Base-by-base conservation (phyloP, 2,113 vertebrate genomes). In the Myxocyprinus asiaticus region DNA sequence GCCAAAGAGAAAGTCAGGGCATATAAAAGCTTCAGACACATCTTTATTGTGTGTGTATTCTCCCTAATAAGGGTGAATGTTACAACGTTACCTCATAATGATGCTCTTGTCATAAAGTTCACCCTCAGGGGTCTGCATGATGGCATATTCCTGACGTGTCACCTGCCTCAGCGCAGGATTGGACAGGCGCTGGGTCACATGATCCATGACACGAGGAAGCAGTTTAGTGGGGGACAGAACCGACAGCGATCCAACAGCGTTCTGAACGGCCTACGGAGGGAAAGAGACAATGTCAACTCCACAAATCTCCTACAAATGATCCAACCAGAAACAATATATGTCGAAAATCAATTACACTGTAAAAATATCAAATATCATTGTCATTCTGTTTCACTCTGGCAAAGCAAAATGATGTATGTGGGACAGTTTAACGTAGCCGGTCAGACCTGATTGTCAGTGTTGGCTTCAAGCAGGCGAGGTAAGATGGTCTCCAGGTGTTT, bases 61-160 rank as follows among this genome's bases (percentile, higher is more conserved):
- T 33, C 22, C 22, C 22, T 33, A 33, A 33, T 33, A 33, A 33
- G 22, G 22, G 22, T 33, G 22, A 33, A 33, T 33, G 22, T 33
- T 33, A 33, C 22, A 0, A n/a, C 45, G 48, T 9, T 50, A 98
- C 98, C 95, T 98, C 87, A 96, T 95, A 85, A 99, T 94, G 85
- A 99, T 96, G 79, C 95, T 97, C 66, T 96, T 95, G 88, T 99
- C 97, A 4, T 96, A 96, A 1, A 99, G 92, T 44, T 95, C 93
- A 81, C 97, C 98, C 0, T 95, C 94, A 0, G 95, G 95, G 2
- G 94, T 97, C 81, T 89, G 91, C 97, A 99, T 95, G 88, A 98
- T 97, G 64, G 93, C 94, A 51, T 94, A 97, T 84, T 99, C 98
- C 81, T 98, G 94, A 56, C 93, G 93, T 1, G 95, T 98, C 85